Conservation (phyloP, 2,888 invertebrate genomes). For the Meliscaeva auricollis region DNA sequence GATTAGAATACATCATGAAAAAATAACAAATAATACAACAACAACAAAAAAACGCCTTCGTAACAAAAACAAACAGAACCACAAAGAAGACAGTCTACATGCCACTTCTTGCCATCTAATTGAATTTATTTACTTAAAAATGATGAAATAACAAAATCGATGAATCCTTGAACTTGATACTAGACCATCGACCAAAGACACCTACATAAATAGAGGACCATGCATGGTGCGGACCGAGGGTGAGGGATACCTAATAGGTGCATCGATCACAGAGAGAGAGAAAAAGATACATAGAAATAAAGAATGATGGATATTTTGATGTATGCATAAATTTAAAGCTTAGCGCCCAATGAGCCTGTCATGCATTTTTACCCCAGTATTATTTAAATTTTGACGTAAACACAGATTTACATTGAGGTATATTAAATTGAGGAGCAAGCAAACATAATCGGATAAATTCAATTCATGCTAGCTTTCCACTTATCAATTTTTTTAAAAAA, state of each 20-base stretch:
- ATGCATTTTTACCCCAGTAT: too few species aligned
- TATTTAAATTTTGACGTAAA: too few species aligned
- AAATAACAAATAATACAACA: neutral
- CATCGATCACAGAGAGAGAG: conserved; percentile 8
- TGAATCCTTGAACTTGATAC: conserved; percentile 72
- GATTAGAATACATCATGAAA: conserved; percentile 59
- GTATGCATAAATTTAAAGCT: neutral
- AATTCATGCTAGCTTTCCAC: too few species aligned
- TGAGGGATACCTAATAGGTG: conserved; percentile 58
- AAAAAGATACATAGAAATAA: too few species aligned
- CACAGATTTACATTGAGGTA: too few species aligned
- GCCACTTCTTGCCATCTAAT: conserved; percentile 45
- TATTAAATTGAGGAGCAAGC: too few species aligned
- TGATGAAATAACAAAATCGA: conserved; percentile 71
- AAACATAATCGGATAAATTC: too few species aligned
- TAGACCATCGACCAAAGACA: conserved; percentile 27
- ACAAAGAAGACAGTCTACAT: neutral
- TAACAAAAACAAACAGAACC: conserved; percentile 6
- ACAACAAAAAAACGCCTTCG: conserved; percentile 24
- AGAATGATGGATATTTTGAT: conserved; percentile 3
- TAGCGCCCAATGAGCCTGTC: neutral
- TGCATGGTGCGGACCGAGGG: neutral
- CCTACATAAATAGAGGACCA: neutral
- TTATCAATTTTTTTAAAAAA: too few species aligned
- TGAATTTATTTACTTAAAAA: conserved; percentile 69